Evolutionary conservation across 2,888 invertebrate species (phyloP), one percentile per base, ranked within the genome.

Genomic region (Rugalucina vietnamica): DNA sequence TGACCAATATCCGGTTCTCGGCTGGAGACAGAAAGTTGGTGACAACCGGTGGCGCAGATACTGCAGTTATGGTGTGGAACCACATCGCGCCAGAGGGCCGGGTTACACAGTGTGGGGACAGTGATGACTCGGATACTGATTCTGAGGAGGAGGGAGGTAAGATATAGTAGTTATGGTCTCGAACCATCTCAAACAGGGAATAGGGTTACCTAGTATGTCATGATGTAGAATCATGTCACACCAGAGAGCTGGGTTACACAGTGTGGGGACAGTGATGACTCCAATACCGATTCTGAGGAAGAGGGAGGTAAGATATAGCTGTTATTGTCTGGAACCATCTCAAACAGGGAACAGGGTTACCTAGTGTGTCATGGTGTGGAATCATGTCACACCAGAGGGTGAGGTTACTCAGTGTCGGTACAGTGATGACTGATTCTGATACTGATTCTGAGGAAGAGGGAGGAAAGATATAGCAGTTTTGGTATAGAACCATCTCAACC

Each of bases 331-430:
- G n/a, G n/a, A n/a, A n/a, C n/a, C n/a, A n/a, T n/a, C n/a, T n/a
- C n/a, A n/a, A n/a, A n/a, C n/a, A n/a, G n/a, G n/a, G n/a, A n/a
- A n/a, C n/a, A n/a, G n/a, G n/a, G n/a, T n/a, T n/a, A n/a, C n/a
- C n/a, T n/a, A n/a, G n/a, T n/a, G n/a, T n/a, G 89, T 95, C 36
- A 92, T 95, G 91, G 93, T 95, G 49, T 95, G 95, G 95, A 87
- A 84, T 29, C 91, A 91, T 60, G 88, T 87, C 5, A 86, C 87
- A 0, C 76, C 86, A 3, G 87, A 83, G n/a, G 88, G 88, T 43
- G 81, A 82, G 14, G 69, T 82, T 21, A n/a, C n/a, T n/a, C n/a
- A n/a, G n/a, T 85, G 91, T 65, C 94, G 94, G 14, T 94, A 94
- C 29, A 94, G 94, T 88, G 95, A 95, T 84, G 94, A 94, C 83